A percentile compares a stretch with the other conserved stretches of the same genome.
Conservation (phyloP, 2,797 vertebrate genomes). For the Sparus aurata region DNA sequence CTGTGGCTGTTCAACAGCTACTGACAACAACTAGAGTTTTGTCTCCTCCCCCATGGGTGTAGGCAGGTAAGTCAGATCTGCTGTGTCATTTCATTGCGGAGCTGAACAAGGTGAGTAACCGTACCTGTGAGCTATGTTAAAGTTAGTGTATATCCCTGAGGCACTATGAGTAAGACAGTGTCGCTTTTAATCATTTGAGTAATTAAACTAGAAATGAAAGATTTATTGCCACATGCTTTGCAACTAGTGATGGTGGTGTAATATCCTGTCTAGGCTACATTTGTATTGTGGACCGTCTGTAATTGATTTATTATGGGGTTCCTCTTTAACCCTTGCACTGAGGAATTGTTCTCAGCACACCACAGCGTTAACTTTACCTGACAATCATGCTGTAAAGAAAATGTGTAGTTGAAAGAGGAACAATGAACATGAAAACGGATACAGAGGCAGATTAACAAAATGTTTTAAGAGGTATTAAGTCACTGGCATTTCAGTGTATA, state of each 20-base stretch:
- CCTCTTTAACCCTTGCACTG: background rate
- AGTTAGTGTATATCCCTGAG: background rate
- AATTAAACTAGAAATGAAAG: background rate
- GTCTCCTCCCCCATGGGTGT: constrained; percentile 49
- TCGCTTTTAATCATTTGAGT: background rate
- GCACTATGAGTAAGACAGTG: rapidly evolving
- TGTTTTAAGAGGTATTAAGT: background rate
- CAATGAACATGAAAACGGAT: background rate
- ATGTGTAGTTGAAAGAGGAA: constrained; percentile 17
- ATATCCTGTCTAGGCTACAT: background rate
- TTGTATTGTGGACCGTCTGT: background rate
- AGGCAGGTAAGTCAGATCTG: constrained; percentile 13
- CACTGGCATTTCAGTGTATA: background rate
- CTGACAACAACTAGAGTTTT: background rate
- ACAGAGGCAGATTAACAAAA: background rate
- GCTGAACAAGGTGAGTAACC: constrained; percentile 57
- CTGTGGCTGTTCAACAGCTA: background rate
- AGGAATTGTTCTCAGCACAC: background rate
- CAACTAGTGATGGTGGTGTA: background rate
- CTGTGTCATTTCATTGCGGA: constrained; percentile 29
- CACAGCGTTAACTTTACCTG: background rate
- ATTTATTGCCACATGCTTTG: background rate
- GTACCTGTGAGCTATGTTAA: background rate
- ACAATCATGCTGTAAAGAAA: background rate
- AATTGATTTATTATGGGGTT: background rate